Evolutionary conservation across 2,888 invertebrate genomes (phyloP).

Genomic region (Zygaena filipendulae): DNA sequence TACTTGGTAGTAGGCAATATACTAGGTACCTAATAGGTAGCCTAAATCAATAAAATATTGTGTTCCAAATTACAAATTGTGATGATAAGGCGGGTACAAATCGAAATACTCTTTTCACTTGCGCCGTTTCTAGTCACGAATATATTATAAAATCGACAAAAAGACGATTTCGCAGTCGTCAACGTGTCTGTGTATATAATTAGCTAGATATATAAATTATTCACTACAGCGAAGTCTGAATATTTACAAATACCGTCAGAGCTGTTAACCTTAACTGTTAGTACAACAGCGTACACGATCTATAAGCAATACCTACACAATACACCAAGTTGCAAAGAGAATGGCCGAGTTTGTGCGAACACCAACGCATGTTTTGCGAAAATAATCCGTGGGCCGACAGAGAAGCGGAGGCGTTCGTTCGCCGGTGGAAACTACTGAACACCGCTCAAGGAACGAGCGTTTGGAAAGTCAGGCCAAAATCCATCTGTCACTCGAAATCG

Average conservation of each 20-base stretch:
- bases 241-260: slow-evolving; percentile 51
- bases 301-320: slow-evolving; percentile 20
- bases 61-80: too few species aligned
- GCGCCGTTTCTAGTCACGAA: too few species aligned
- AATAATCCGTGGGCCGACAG: slow-evolving; percentile 26
- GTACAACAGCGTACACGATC: slow-evolving; percentile 16
- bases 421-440: too few species aligned
- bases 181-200: slow-evolving; percentile 4
- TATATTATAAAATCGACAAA: slow-evolving; percentile 17
- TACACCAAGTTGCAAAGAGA: slow-evolving; percentile 17
- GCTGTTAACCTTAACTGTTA: slow-evolving; percentile 34
- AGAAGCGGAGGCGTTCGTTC: slow-evolving; percentile 29
- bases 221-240: slow-evolving; percentile 26
- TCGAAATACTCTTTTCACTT: too few species aligned
- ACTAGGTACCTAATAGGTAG: too few species aligned
- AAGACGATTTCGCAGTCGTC: slow-evolving; percentile 6
- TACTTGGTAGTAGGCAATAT: too few species aligned
- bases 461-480: slow-evolving; percentile 38
- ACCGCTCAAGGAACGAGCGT: too few species aligned
- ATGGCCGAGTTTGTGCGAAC: slow-evolving; percentile 25
- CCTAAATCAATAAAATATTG: too few species aligned
- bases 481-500: slow-evolving; percentile 29
- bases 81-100: too few species aligned
- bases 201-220: slow-evolving; percentile 9
- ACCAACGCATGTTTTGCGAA: slow-evolving; percentile 33